phyloP scores from a whole-genome alignment of 2,113 vertebrate genomes.

The Mixornis gularis region DNA sequence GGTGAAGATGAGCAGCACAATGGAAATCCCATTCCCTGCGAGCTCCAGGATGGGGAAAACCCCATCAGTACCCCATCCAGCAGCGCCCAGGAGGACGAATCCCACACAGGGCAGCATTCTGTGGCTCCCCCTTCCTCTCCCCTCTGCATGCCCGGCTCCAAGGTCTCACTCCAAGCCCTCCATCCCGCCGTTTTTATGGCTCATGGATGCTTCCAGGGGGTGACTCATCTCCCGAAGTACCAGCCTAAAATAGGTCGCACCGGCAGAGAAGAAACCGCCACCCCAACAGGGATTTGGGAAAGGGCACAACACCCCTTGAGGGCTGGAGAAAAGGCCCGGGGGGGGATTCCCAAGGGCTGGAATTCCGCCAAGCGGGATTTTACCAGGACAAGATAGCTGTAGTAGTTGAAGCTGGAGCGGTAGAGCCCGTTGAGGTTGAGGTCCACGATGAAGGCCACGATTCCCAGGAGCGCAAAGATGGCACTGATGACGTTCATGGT shows the following conservation, averaged over 20 bases:
- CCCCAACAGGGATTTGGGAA: neutral
- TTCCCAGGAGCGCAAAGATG: slow-evolving; percentile 15
- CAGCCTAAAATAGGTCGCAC: neutral
- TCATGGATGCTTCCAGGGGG: neutral
- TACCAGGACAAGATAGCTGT: neutral
- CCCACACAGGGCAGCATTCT: neutral
- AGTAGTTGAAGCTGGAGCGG: neutral
- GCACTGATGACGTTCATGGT: slow-evolving; percentile 54
- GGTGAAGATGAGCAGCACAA: slow-evolving; percentile 58
- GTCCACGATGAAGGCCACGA: slow-evolving; percentile 41
- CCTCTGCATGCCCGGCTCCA: neutral
- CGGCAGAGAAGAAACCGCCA: neutral
- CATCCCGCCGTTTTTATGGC: accelerated
- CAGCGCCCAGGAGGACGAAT: neutral
- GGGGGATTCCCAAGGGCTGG: neutral
- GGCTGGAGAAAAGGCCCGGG: neutral
- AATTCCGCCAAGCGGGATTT: neutral
- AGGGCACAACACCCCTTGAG: neutral
- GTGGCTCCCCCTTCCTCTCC: neutral
- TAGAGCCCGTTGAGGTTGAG: slow-evolving; percentile 42
- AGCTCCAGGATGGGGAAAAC: neutral
- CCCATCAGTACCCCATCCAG: neutral
- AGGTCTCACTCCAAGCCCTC: neutral
- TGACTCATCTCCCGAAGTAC: neutral
- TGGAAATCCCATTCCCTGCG: slow-evolving; percentile 44